A percentile compares a stretch with the other conserved stretches of the same genome.
These are phyloP conservation scores for Drosophila setosimentum DNA, from an alignment of 2,888 invertebrate species.

Conservation along the genomic window DNA sequence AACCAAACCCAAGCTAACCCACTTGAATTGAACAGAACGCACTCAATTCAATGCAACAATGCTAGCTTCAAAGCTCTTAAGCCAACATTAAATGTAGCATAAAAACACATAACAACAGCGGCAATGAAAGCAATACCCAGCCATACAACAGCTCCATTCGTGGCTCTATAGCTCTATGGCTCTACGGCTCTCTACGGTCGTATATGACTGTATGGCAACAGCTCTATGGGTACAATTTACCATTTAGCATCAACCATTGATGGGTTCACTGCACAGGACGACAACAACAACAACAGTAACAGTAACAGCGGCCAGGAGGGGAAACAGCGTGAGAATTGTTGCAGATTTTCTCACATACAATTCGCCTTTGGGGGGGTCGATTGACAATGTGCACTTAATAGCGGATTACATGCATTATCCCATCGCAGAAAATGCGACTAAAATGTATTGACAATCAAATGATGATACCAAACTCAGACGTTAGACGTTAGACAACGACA, in stretches of 20 bases:
- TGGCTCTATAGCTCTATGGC: conserved; percentile 26
- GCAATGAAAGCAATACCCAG: conserved; percentile 46
- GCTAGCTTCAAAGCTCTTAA: conserved; percentile 84
- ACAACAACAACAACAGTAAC: conserved; percentile 47
- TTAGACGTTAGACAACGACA: conserved; percentile 34
- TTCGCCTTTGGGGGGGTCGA: conserved; percentile 59
- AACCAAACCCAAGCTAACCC: conserved; percentile 14
- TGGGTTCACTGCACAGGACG: conserved; percentile 72
- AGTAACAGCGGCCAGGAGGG: conserved; percentile 38
- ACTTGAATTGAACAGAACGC: conserved; percentile 38
- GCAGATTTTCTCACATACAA: conserved; percentile 81
- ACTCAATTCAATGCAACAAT: conserved; percentile 71
- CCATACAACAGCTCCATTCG: conserved; percentile 24
- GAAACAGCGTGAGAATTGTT: conserved; percentile 80
- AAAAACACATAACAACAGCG: conserved; percentile 82
- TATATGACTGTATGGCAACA: conserved; percentile 25
- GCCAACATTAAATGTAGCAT: conserved; percentile 85
- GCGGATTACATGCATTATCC: conserved; percentile 84
- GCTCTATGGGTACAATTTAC: conserved; percentile 58
- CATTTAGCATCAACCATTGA: conserved; percentile 67
- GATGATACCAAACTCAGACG: conserved; percentile 76
- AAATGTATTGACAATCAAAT: conserved; percentile 82
- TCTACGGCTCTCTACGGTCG: conserved; percentile 15
- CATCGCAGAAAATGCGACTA: conserved; percentile 73
- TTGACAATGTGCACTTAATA: conserved; percentile 83